These are phyloP conservation scores for Anabacerthia variegaticeps DNA, from an alignment of 2,797 vertebrate species.

Conservation along the genomic window DNA sequence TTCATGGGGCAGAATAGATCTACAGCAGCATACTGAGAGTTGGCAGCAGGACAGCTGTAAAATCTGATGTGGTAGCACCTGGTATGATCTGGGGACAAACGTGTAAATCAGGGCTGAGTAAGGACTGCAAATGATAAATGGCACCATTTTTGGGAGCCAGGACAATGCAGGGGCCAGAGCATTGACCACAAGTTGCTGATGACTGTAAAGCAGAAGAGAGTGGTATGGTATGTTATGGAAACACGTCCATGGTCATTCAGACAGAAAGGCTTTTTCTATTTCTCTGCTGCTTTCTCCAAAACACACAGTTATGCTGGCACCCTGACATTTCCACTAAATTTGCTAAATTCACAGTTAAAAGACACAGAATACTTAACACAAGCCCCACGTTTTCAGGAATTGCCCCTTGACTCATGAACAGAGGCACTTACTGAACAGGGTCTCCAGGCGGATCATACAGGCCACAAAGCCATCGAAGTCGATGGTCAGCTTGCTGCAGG, in stretches of 20 bases:
- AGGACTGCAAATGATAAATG: not conserved
- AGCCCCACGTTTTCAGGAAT: not conserved
- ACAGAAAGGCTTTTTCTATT: not conserved
- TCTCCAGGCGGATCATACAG: conserved; percentile 87
- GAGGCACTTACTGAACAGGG: conserved; percentile 85
- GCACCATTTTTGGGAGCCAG: not conserved
- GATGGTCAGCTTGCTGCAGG: conserved; percentile 76
- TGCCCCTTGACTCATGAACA: not conserved
- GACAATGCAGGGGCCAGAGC: not conserved
- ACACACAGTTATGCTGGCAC: not conserved
- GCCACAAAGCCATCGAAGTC: conserved; percentile 87
- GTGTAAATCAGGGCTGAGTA: not conserved
- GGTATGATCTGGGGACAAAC: not conserved
- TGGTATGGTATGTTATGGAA: not conserved
- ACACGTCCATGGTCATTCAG: not conserved
- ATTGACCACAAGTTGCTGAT: not conserved
- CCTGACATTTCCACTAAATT: not conserved
- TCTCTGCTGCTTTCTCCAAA: not conserved
- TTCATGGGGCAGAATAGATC: not conserved
- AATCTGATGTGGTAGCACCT: not conserved
- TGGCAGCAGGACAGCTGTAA: conserved; percentile 23
- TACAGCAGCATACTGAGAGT: not conserved
- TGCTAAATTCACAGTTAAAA: not conserved
- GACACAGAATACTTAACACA: not conserved
- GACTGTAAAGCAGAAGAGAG: not conserved